Evolutionary conservation across 2,113 vertebrate genomes (phyloP).

Genomic region (Neoarius graeffei): DNA sequence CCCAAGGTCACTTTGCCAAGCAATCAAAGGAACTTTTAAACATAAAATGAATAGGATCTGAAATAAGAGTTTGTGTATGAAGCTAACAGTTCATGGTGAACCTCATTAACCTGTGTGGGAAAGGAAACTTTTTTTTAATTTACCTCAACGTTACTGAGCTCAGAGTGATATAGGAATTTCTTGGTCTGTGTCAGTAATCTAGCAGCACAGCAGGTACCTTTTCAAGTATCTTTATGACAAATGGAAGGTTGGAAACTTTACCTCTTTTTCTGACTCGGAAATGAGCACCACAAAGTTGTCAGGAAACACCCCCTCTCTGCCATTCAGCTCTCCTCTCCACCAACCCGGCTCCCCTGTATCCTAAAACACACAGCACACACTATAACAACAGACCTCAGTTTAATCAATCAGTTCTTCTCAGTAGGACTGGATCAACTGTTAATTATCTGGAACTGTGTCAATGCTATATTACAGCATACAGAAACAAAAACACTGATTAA

Average conservation of each 20-base stretch:
- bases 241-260: slow-evolving; percentile 62
- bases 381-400: not conserved
- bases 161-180: too few relatives aligned
- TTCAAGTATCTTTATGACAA: not conserved
- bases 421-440: not conserved
- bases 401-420: not conserved
- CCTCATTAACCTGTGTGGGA: not conserved
- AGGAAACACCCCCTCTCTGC: slow-evolving; percentile 90
- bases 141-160: too few relatives aligned
- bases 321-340: slow-evolving; percentile 89
- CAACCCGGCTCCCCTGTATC: slow-evolving; percentile 90
- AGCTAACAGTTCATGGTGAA: not conserved
- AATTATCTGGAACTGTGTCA: not conserved
- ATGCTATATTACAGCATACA: not conserved
- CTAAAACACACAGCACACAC: slow-evolving; percentile 66
- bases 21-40: not conserved
- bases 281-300: slow-evolving; percentile 86
- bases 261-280: slow-evolving; percentile 87
- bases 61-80: not conserved
- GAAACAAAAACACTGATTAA: not conserved
- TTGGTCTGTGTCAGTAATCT: too few relatives aligned
- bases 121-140: too few relatives aligned
- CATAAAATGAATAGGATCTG: not conserved
- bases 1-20: not conserved
- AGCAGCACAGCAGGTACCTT: not conserved